A percentile compares a stretch with the other conserved stretches of the same genome.
phyloP scores from a whole-genome alignment of 1,140 invertebrate species.

The Neoseiulus cucumeris region DNA sequence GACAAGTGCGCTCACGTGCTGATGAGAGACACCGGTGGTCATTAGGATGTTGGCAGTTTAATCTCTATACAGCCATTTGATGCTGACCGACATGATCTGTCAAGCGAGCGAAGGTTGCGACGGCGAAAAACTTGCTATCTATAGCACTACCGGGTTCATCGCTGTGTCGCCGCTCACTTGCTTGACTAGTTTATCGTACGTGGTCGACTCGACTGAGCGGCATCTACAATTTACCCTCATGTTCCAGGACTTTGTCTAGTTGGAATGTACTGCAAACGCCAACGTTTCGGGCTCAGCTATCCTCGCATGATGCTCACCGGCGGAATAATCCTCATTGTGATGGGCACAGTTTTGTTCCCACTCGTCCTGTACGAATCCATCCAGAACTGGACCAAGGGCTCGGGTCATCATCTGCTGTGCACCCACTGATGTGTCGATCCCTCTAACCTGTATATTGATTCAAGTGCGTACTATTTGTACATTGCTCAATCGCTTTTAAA shows the following conservation, averaged over 20 bases:
- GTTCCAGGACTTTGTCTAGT: neutral
- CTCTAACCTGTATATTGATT: too few species aligned
- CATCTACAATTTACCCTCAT: neutral
- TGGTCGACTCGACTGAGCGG: too few species aligned
- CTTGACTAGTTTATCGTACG: too few species aligned
- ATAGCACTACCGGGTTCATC: too few species aligned
- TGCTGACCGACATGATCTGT: too few species aligned
- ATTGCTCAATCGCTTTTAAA: too few species aligned
- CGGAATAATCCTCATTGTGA: neutral
- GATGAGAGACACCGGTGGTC: neutral
- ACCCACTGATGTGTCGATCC: neutral
- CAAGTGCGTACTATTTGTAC: too few species aligned
- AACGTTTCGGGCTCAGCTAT: conserved; percentile 14
- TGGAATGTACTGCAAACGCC: conserved; percentile 12
- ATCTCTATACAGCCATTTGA: too few species aligned
- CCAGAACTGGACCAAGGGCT: neutral
- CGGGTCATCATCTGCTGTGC: conserved; percentile 4
- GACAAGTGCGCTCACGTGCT: too few species aligned
- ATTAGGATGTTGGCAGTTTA: neutral
- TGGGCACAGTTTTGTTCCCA: conserved; percentile 2
- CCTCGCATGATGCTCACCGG: conserved; percentile 15
- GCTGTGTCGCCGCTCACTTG: too few species aligned
- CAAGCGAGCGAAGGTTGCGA: too few species aligned
- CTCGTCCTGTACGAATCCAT: neutral
- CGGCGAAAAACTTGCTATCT: too few species aligned